Evolutionary conservation across 92 coral and sea anemone genomes (phyloP), one percentile per base, ranked within the genome.

Genomic region (Paramuricea clavata): DNA sequence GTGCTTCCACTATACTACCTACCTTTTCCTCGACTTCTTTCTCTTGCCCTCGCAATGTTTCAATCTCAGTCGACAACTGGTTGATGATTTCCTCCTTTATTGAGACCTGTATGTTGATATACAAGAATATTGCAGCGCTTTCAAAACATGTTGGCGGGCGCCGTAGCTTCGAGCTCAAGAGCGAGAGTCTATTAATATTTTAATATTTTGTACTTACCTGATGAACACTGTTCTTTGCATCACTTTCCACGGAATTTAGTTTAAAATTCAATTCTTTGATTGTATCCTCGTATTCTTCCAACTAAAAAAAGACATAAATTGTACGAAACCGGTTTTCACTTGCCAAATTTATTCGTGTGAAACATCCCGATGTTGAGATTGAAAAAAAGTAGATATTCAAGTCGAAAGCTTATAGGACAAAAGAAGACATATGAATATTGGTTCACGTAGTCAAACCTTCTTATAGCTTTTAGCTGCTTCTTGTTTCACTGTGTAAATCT

Each of bases 211-310:
- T 34, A 49, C 91, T 83, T 82, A 90, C 98, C 95, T 93, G 97
- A 62, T 97, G 99, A 39, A 89, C 91, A 39, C 87, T 91, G 49
- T 93, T 93, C 78, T 97, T 98, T 13, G 93, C 82, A 65, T 94
- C 94, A 50, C 97, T 91, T 79, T 97, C 98, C 31, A 93, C 90
- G 35, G 98, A 93, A 54, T 92, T 90, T 62, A 97, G 86, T 82
- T 94, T 97, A 32, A 97, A 92, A 88, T 93, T 93, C 88, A 97
- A 90, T 64, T 97, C 99, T 54, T 98, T 83, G 60, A 97, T 97
- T 41, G 89, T 91, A 86, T 97, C 99, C 70, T 97, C 99, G 49
- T 95, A 94, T 60, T 94, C 98, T 75, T 97, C 99, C 57, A 97
- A 91, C 99, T 97, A 39, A 12, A 65, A 67, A 83, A 75, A 65